These are phyloP conservation scores for Amphilophus citrinellus DNA, from an alignment of 2,113 vertebrate genomes.

Conservation along the genomic window DNA sequence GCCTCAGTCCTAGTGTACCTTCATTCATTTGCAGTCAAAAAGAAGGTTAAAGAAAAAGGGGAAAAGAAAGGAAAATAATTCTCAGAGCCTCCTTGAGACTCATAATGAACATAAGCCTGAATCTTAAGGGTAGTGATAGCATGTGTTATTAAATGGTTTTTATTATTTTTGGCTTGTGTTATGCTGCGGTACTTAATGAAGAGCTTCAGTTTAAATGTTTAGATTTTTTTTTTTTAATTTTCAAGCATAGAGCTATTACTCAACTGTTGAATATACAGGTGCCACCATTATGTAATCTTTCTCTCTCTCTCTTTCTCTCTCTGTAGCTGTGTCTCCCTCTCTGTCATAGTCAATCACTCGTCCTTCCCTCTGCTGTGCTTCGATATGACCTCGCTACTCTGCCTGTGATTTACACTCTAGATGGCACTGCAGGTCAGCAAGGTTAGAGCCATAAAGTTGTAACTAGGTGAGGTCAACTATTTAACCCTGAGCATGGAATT, in stretches of 20 bases:
- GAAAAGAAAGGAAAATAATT: background rate
- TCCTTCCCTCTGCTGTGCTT: background rate
- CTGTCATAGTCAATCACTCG: background rate
- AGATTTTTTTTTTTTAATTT: background rate
- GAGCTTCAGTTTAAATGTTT: background rate
- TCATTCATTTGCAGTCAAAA: conserved; percentile 17
- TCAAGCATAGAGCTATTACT: background rate
- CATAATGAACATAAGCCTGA: background rate
- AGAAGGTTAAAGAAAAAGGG: conserved; percentile 20
- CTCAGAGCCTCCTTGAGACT: background rate
- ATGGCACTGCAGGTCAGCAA: conserved; percentile 8
- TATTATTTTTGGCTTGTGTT: background rate
- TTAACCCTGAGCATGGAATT: conserved; percentile 45
- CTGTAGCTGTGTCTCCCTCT: background rate
- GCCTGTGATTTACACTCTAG: conserved; percentile 30
- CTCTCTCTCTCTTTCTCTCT: background rate
- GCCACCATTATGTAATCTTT: background rate
- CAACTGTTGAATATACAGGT: background rate
- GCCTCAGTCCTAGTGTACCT: conserved; percentile 35
- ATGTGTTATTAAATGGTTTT: background rate
- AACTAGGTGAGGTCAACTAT: conserved; percentile 31
- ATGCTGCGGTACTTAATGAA: background rate
- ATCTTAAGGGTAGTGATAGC: background rate
- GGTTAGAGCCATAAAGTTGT: conserved; percentile 37
- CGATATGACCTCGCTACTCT: background rate